These are phyloP conservation scores for Canis aureus DNA, from an alignment of 2,113 vertebrate genomes.

Conservation along the genomic window DNA sequence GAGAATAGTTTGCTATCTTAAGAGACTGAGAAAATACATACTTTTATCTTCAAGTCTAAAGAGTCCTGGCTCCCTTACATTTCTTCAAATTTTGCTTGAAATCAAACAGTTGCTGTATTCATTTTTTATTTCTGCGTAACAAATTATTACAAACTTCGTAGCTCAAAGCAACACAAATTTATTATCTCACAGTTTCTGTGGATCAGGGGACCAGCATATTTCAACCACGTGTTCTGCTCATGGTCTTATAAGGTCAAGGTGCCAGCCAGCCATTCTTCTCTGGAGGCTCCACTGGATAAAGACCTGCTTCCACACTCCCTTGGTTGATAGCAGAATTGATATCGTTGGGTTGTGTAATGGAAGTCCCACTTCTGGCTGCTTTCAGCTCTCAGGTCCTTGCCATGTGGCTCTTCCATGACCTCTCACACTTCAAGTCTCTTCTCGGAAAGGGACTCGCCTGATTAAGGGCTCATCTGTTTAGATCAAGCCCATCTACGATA, in stretches of 20 bases:
- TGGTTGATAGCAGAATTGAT: neutral
- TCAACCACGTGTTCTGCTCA: neutral
- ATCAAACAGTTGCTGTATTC: neutral
- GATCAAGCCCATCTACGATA: neutral
- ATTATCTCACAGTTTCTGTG: neutral
- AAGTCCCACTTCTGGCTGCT: neutral
- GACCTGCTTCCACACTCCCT: neutral
- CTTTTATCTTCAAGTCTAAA: conserved; percentile 28
- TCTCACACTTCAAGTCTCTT: neutral
- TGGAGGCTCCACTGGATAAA: neutral
- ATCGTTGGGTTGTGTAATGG: neutral
- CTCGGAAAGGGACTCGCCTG: neutral
- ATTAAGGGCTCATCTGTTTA: neutral
- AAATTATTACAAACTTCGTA: neutral
- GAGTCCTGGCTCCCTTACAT: neutral
- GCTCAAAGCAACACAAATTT: conserved; percentile 1
- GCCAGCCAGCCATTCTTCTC: neutral
- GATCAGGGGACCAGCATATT: neutral
- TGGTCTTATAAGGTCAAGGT: neutral
- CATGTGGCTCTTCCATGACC: neutral
- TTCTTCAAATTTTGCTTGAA: conserved; percentile 26
- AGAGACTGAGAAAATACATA: neutral
- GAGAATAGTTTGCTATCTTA: conserved; percentile 39
- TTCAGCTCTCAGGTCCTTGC: neutral
- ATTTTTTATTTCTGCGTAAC: neutral